These are phyloP conservation scores for Callinectes sapidus DNA, from an alignment of 2,888 invertebrate species.

Conservation along the genomic window DNA sequence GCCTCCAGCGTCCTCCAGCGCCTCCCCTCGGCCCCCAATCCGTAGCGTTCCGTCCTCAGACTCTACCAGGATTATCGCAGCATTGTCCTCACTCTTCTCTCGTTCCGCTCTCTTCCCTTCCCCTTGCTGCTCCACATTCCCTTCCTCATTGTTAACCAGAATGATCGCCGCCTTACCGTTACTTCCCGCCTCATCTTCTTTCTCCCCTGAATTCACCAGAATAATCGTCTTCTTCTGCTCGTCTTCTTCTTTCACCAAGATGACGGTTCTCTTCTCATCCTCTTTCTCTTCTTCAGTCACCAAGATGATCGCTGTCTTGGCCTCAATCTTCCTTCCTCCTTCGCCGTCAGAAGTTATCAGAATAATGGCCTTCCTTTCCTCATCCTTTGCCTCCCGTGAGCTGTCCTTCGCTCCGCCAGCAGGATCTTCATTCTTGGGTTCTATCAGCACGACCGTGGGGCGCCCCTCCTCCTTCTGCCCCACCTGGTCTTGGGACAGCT, in stretches of 20 bases:
- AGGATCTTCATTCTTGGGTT: neutral
- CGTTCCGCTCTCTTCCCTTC: neutral
- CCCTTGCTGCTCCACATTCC: neutral
- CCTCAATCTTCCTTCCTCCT: neutral
- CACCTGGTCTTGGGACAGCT: conserved; percentile 6
- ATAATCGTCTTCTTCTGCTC: neutral
- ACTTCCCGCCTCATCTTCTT: neutral
- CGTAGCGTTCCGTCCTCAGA: conserved; percentile 36
- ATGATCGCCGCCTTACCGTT: neutral
- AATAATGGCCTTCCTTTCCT: neutral
- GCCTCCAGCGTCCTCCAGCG: neutral
- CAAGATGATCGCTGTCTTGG: neutral
- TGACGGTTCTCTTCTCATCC: neutral
- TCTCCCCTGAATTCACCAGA: neutral
- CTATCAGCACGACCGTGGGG: neutral
- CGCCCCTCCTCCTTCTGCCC: neutral
- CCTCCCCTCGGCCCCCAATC: neutral
- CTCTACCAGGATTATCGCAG: conserved; percentile 38
- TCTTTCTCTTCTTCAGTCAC: neutral
- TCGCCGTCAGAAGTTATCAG: neutral
- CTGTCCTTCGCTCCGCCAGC: neutral
- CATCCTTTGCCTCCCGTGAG: neutral
- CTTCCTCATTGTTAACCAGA: neutral
- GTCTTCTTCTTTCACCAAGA: neutral
- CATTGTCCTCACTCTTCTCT: neutral